Base-by-base conservation (phyloP, 1,140 invertebrate genomes). In the Drosophila lacteicornis region DNA sequence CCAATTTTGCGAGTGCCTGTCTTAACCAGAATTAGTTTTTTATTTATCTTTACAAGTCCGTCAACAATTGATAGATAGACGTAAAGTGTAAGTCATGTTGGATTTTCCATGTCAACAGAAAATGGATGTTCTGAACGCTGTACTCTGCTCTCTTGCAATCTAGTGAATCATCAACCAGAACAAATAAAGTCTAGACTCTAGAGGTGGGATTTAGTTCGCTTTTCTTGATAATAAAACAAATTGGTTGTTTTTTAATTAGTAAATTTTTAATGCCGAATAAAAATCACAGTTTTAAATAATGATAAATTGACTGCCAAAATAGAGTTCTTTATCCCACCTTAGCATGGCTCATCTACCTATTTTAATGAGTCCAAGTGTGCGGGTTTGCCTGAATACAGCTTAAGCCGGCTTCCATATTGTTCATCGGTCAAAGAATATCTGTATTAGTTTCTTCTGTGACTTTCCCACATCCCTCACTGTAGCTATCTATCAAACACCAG, bases 401-500 rank as follows among this genome's bases (percentile, higher is more conserved):
- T 12, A 22, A 40, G 30, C 9, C 12, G 12, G 11, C 4, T n/a
- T 1, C 22, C n/a, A 19, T 19, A 42, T 43, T n/a, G 36, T 22
- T 59, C 11, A 61, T 42, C 25, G n/a, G 7, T 17, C 38, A 13
- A 25, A n/a, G 11, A 45, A 61, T 65, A 33, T 65, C 17, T 60
- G 4, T 60, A 65, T 43, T 62, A 11, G 13, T 43, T 43, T 63
- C 27, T 42, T 59, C 1, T n/a, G 2, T 62, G 57, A 42, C 27
- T 61, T 25, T 62, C 12, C 40, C 27, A 36, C 11, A 40, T 45
- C 13, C n/a, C 53, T 55, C 61, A 17, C 40, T 15, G 25, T 57
- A 58, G 42, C 47, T 53, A 40, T 57, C 46, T 50, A 40, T 19
- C n/a, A 57, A 66, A 43, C 38, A 30, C 40, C 40, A 36, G 47